Conservation (phyloP, 2,113 vertebrate genomes). For the Nesospiza acunhae region DNA sequence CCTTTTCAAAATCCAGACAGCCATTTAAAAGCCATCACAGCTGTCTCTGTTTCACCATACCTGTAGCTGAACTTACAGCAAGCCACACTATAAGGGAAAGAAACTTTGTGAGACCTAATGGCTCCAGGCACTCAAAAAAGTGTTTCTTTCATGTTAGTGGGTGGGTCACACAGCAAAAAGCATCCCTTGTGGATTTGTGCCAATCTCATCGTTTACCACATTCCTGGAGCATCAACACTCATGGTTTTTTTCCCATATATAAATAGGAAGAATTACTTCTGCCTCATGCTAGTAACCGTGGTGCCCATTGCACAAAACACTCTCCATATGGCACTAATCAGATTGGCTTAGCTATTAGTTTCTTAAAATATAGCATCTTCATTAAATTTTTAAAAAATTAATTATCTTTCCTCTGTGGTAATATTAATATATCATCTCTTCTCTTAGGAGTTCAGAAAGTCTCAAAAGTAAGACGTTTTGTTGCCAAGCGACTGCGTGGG, state of each 20-base stretch:
- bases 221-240: constrained; percentile 1
- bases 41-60: not conserved
- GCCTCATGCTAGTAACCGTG: constrained; percentile 21
- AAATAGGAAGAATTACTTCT: constrained; percentile 51
- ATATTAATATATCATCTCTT: constrained; percentile 30
- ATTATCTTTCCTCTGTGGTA: constrained; percentile 33
- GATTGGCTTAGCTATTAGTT: constrained; percentile 60
- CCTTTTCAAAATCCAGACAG: not conserved
- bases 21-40: not conserved
- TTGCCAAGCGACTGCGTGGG: constrained; percentile 27
- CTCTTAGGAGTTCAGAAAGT: constrained; percentile 35
- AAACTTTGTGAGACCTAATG: not conserved
- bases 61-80: not conserved
- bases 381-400: not conserved
- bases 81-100: not conserved
- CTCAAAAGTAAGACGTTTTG: constrained; percentile 22
- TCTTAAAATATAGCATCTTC: constrained; percentile 72
- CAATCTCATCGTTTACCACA: not conserved
- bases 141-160: not conserved
- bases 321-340: constrained; percentile 74
- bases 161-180: not conserved
- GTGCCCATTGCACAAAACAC: constrained; percentile 41
- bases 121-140: not conserved
- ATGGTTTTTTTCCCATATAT: not conserved
- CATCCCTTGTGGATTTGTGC: constrained; percentile 14